Evolutionary conservation across 1,140 invertebrate genomes (phyloP).

Genomic region (Drosophila teissieri): DNA sequence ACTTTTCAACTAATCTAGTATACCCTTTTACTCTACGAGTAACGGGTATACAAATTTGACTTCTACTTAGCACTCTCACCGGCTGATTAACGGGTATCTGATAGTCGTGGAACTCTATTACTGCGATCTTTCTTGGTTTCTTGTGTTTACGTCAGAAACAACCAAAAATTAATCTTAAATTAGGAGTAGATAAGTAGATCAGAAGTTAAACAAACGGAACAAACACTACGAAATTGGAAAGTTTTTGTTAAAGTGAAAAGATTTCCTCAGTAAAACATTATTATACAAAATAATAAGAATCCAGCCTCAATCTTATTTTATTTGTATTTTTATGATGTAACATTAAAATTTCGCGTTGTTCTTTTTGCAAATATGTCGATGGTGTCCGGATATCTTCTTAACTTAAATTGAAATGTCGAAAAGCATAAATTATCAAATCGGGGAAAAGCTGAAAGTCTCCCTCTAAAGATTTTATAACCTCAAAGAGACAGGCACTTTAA

Average conservation of each 20-base stretch:
- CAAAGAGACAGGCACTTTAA: not conserved
- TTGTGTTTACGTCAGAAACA: conserved; percentile 42
- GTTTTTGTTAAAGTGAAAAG: not conserved
- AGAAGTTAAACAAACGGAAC: conserved; percentile 23
- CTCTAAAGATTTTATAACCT: not conserved
- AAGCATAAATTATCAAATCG: conserved; percentile 7
- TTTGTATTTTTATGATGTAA: not conserved
- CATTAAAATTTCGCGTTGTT: not conserved
- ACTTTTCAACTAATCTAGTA: too few species aligned
- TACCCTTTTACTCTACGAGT: too few species aligned
- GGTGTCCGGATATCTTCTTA: not conserved
- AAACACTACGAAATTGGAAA: not conserved
- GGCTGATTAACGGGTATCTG: too few species aligned
- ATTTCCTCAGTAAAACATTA: not conserved
- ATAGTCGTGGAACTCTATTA: too few species aligned
- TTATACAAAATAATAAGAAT: too few species aligned
- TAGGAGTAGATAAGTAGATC: conserved; percentile 35
- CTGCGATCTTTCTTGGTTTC: not conserved
- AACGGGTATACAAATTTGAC: too few species aligned
- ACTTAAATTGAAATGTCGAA: conserved; percentile 10
- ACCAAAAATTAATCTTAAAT: conserved; percentile 43
- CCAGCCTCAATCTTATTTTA: too few species aligned
- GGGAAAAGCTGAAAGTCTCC: too few species aligned
- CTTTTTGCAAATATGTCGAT: not conserved
- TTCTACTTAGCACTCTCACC: too few species aligned